Base-by-base conservation (phyloP, 2,888 invertebrate species). In the Athalia cordata region DNA sequence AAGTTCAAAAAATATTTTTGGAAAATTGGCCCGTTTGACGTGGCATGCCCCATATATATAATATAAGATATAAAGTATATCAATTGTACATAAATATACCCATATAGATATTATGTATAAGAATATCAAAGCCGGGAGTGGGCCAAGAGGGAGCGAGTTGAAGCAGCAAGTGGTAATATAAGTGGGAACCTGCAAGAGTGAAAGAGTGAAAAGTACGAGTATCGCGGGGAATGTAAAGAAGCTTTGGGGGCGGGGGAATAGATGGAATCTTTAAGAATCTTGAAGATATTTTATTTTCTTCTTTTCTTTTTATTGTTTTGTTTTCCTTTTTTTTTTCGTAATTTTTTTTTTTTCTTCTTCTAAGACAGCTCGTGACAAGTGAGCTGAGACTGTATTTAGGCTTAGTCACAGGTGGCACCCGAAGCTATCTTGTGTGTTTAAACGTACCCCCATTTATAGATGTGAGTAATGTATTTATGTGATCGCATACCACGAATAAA, bases 311-410 rank as follows among this genome's bases (percentile, higher is more conserved):
- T 65, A 13, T 65, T 65, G 2, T 45, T 13, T 47, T 3, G n/a
- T n/a, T n/a, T n/a, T n/a, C n/a, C 49, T 64, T 43, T 43, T 0
- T 64, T 43, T 6, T 29, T 15, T 61, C n/a, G 29, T 29, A 29
- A 29, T 29, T 29, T 29, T 29, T 29, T 29, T 29, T 29, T 29
- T 29, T 6, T 13, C 15, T 49, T 68, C 43, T 45, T n/a, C 43
- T 6, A 75, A 75, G 62, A 75, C 52, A 52, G 43, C 75, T 75
- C 75, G 75, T 62, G 68, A 70, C 67, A 68, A 77, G 80, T 79
- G 80, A 83, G 81, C 79, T 80, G 79, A 82, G 82, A 83, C 83
- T 83, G 83, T 82, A 81, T 82, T 83, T 83, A 83, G 82, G 79
- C 75, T 81, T 83, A 82, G 81, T 79, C 75, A 75, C 75, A 52